Conservation (phyloP, 1,140 invertebrate genomes). For the Mizuhopecten yessoensis region DNA sequence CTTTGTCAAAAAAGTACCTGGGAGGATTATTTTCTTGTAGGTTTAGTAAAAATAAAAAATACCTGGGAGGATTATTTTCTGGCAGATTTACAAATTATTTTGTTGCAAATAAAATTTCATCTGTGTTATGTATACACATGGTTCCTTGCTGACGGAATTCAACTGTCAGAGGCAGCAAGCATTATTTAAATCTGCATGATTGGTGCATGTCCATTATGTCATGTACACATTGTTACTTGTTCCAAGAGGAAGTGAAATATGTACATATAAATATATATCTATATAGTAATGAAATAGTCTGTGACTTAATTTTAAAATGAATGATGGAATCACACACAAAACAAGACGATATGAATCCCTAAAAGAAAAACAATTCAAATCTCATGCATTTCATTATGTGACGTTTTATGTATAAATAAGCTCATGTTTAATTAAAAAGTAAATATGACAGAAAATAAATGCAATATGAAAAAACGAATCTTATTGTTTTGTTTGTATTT, state of each 20-base stretch:
- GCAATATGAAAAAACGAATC: constrained; percentile 46
- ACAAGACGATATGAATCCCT: neutral
- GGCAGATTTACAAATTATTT: constrained; percentile 20
- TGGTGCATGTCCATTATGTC: constrained; percentile 25
- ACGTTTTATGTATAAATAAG: constrained; percentile 55
- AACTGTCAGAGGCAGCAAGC: constrained; percentile 23
- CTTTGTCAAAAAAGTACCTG: neutral
- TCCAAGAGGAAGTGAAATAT: constrained; percentile 23
- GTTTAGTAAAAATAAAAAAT: neutral
- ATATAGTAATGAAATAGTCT: constrained; percentile 36
- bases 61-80: neutral
- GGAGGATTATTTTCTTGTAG: constrained; percentile 22
- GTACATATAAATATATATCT: constrained; percentile 28
- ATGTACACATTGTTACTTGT: constrained; percentile 14
- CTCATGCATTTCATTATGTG: constrained; percentile 33
- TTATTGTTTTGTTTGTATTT: no score
- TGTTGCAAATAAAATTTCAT: constrained; percentile 29
- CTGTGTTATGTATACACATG: neutral
- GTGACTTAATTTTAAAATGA: constrained; percentile 28
- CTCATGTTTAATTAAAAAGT: constrained; percentile 55
- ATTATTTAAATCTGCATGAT: constrained; percentile 39
- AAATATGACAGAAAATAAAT: constrained; percentile 49
- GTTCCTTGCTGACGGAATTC: neutral
- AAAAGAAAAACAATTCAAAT: neutral
- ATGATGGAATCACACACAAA: constrained; percentile 5